A percentile compares a stretch with the other conserved stretches of the same genome.
phyloP scores from a whole-genome alignment of 2,797 vertebrate species.

The Lemur catta region DNA sequence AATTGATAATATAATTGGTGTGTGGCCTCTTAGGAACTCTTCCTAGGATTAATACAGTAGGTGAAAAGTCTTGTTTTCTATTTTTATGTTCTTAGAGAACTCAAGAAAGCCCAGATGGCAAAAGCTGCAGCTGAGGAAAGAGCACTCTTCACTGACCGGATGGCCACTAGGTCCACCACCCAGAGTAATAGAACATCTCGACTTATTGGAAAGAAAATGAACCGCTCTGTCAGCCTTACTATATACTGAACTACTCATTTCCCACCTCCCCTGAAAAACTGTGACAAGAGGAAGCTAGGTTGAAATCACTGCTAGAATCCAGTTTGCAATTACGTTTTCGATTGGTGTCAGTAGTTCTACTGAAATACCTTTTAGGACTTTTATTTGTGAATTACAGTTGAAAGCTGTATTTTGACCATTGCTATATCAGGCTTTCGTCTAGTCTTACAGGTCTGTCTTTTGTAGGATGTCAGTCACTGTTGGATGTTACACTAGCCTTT shows the following conservation, averaged over 20 bases:
- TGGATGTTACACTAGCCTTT: conserved; percentile 77
- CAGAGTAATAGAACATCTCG: conserved; percentile 91
- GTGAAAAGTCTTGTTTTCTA: conserved; percentile 46
- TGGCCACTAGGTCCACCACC: conserved; percentile 93
- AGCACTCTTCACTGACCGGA: conserved; percentile 92
- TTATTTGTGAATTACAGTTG: conserved; percentile 67
- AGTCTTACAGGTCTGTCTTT: conserved; percentile 59
- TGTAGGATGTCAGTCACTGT: conserved; percentile 79
- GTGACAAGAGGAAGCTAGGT: conserved; percentile 68
- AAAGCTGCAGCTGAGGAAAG: conserved; percentile 95
- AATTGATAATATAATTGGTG: background rate
- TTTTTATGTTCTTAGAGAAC: conserved; percentile 87
- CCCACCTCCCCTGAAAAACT: conserved; percentile 56
- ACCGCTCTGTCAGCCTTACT: conserved; percentile 95
- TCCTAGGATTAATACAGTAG: conserved; percentile 4
- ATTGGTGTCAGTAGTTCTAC: conserved; percentile 72
- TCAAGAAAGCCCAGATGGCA: conserved; percentile 97
- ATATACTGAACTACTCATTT: conserved; percentile 89
- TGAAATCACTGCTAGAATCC: conserved; percentile 70
- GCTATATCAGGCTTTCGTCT: conserved; percentile 70
- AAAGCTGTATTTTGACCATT: conserved; percentile 74
- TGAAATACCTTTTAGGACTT: conserved; percentile 75
- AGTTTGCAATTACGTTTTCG: conserved; percentile 63
- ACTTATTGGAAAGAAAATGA: conserved; percentile 98
- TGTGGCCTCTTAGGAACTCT: conserved; percentile 24